Base-by-base conservation (phyloP, 2,113 vertebrate genomes). In the Smithornis capensis region DNA sequence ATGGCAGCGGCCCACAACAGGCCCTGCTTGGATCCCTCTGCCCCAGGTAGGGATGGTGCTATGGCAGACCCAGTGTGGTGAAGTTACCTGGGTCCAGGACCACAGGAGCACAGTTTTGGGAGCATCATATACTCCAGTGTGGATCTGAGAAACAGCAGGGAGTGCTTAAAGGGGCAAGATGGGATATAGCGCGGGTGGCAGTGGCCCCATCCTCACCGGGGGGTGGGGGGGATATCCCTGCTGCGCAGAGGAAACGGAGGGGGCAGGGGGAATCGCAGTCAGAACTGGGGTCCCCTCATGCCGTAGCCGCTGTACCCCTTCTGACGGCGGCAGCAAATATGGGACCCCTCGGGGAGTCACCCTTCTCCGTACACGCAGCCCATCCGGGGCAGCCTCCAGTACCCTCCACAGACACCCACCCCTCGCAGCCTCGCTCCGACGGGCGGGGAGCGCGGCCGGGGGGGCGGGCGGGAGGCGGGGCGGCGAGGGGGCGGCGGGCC, bases 81-180 rank as follows among this genome's bases (percentile, higher is more conserved):
- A 35, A 33, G 42, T 21, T 6, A 27, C 45, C 69, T 3, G 3
- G 5, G 25, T 2, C 16, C n/a, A 38, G 59, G 10, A 13, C 7
- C 42, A 12, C 7, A 4, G 29, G 22, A 45, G 7, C 0, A 4
- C 13, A 17, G 19, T 8, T 27, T 28, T 5, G 38, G 67, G 56
- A 63, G 33, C 53, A 27, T 21, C 17, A 0, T 1, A 7, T 8
- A 6, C 4, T 17, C 28, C 35, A 7, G 14, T 0, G 14, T 6
- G 29, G 40, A 31, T 22, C 28, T 8, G 62, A 28, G 37, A 52
- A 57, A 45, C 0, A 3, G 19, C 63, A 55, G 33, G 35, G 42
- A 57, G 22, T 0, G 27, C 62, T 75, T 52, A 28, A 37, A 67
- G 22, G 29, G 64, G 33, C 44, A n/a, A 50, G 18, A 23, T 3